These are phyloP conservation scores for Pristionchus maxplancki DNA, from an alignment of 2,888 invertebrate species.

Conservation along the genomic window DNA sequence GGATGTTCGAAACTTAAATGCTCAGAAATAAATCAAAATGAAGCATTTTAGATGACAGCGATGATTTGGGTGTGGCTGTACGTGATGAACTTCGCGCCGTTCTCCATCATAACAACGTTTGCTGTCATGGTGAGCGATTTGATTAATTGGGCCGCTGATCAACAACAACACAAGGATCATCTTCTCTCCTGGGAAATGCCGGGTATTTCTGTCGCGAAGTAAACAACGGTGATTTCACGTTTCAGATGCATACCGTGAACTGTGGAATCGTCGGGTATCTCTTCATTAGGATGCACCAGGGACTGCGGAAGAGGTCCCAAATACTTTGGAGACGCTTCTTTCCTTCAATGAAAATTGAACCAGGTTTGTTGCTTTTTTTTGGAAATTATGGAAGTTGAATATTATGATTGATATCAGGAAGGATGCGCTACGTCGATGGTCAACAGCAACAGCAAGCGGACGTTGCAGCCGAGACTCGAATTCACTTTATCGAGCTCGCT, in stretches of 20 bases:
- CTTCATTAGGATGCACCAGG: not conserved
- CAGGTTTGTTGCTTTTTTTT: not conserved
- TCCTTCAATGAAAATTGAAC: not conserved
- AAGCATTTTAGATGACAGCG: not conserved
- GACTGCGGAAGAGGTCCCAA: not conserved
- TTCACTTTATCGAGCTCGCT: not conserved
- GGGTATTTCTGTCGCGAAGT: not conserved
- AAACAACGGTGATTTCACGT: not conserved
- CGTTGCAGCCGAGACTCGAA: not conserved
- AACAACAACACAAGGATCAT: too few species aligned
- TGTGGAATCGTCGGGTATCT: not conserved
- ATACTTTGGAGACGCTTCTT: not conserved
- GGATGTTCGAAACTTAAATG: too few species aligned
- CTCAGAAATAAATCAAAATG: not conserved
- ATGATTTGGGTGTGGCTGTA: slow-evolving; percentile 17
- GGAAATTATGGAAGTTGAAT: too few species aligned
- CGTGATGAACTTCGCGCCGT: not conserved
- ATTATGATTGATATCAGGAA: not conserved
- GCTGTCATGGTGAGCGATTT: not conserved
- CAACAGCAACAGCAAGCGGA: not conserved
- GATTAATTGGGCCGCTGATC: too few species aligned
- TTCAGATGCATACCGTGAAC: not conserved
- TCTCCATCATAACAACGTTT: not conserved
- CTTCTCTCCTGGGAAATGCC: too few species aligned
- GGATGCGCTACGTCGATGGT: not conserved